Percentiles rank a stretch among this genome's conserved stretches.
Conservation (phyloP, 2,797 vertebrate genomes). For the Anableps anableps region DNA sequence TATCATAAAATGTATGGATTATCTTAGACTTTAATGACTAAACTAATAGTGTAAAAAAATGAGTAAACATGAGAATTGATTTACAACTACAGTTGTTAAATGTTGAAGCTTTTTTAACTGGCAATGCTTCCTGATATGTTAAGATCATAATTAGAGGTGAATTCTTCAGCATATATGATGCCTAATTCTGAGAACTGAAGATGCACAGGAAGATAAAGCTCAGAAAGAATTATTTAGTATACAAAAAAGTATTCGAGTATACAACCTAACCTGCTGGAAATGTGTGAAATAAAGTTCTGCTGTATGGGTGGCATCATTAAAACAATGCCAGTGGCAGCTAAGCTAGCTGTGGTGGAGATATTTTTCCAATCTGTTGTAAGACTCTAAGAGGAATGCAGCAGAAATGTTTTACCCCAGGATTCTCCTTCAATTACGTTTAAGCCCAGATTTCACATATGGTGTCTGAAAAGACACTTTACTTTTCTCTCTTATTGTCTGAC, state of each 20-base stretch:
- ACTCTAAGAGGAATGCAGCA: not conserved
- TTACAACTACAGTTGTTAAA: conserved; percentile 35
- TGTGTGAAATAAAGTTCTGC: not conserved
- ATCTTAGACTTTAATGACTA: conserved; percentile 8
- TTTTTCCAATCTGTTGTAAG: not conserved
- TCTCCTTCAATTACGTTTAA: not conserved
- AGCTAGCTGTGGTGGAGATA: not conserved
- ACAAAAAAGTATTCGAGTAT: not conserved
- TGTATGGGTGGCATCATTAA: not conserved
- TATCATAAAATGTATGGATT: not conserved
- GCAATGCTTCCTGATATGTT: conserved; percentile 5
- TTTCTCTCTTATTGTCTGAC: too few species aligned
- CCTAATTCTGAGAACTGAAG: conserved; percentile 9
- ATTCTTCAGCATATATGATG: not conserved
- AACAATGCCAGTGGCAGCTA: not conserved
- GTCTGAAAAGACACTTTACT: not conserved
- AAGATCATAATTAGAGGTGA: conserved; percentile 11
- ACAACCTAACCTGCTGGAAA: not conserved
- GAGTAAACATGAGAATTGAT: conserved; percentile 25
- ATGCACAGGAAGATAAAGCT: conserved; percentile 3
- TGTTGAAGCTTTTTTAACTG: conserved; percentile 1
- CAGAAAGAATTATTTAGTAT: not conserved
- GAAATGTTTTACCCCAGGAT: not conserved
- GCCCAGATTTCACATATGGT: not conserved
- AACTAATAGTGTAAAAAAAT: not conserved